Conservation (phyloP, 2,113 vertebrate genomes). For the Hiodon tergisus region DNA sequence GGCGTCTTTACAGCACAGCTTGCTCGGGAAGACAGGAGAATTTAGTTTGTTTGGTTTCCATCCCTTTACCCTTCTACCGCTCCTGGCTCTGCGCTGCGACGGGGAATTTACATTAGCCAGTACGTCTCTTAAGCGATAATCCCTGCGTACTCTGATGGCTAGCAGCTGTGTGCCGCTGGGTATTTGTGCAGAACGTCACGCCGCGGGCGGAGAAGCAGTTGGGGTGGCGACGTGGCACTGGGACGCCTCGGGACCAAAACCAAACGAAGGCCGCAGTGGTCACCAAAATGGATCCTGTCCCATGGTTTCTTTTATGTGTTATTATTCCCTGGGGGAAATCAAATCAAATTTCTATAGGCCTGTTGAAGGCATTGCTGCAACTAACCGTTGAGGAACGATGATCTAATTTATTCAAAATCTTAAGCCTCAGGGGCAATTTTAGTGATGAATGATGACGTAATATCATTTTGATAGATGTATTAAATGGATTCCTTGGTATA, state of each 20-base stretch:
- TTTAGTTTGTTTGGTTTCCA: slow-evolving; percentile 51
- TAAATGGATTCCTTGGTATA: neutral
- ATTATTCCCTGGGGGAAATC: neutral
- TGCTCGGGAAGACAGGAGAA: slow-evolving; percentile 38
- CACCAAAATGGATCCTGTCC: no score
- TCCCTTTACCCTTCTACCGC: slow-evolving; percentile 50
- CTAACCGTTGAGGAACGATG: neutral
- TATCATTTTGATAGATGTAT: neutral
- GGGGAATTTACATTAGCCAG: slow-evolving; percentile 59
- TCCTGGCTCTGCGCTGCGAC: slow-evolving; percentile 54
- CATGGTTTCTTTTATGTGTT: neutral
- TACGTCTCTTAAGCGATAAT: slow-evolving; percentile 58
- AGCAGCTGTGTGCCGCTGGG: slow-evolving; percentile 55
- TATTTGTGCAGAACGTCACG: slow-evolving; percentile 58
- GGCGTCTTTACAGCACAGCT: no score
- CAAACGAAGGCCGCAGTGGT: no score
- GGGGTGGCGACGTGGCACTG: slow-evolving; percentile 51
- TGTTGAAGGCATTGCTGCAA: neutral
- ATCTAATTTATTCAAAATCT: slow-evolving; percentile 2
- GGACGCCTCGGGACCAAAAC: neutral
- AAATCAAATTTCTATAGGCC: neutral
- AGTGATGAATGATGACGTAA: slow-evolving; percentile 2
- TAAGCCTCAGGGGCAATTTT: neutral
- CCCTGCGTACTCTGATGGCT: slow-evolving; percentile 53
- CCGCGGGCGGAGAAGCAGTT: slow-evolving; percentile 59